These are phyloP conservation scores for Trachymyrmex cornetzi DNA, from an alignment of 1,140 invertebrate species.

Conservation along the genomic window DNA sequence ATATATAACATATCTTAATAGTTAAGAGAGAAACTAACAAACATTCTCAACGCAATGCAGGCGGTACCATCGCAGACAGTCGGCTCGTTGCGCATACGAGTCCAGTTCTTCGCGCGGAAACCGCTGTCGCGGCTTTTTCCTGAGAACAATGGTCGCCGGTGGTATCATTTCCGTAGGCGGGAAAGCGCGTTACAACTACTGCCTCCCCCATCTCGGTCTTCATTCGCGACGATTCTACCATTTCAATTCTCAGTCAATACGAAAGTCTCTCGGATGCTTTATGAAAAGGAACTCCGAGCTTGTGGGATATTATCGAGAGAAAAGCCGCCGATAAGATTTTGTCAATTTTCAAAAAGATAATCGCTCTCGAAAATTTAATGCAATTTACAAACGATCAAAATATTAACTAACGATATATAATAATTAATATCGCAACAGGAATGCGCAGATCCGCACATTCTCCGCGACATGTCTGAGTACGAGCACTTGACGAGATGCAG, in stretches of 20 bases:
- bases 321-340: not conserved
- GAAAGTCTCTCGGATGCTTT: not conserved
- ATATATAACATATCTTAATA: not conserved
- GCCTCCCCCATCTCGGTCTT: not conserved
- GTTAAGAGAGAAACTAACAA: not conserved
- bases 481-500: slow-evolving; percentile 56
- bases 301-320: not conserved
- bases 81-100: slow-evolving; percentile 14
- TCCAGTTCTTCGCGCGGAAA: slow-evolving; percentile 68
- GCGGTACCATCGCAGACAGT: not conserved
- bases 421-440: slow-evolving; percentile 20
- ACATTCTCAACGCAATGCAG: not conserved
- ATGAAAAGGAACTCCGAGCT: not conserved
- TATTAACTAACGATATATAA: not conserved
- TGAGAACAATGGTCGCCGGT: slow-evolving; percentile 65
- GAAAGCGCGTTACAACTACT: slow-evolving; percentile 27
- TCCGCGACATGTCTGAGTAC: slow-evolving; percentile 40
- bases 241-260: slow-evolving; percentile 23
- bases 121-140: slow-evolving; percentile 49
- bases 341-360: not conserved
- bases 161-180: slow-evolving; percentile 65
- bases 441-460: slow-evolving; percentile 21
- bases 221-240: not conserved
- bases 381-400: not conserved
- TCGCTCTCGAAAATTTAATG: not conserved